Evolutionary conservation across 1,140 invertebrate genomes (phyloP), one percentile per base, ranked within the genome.

Genomic region (Sogatella furcifera): DNA sequence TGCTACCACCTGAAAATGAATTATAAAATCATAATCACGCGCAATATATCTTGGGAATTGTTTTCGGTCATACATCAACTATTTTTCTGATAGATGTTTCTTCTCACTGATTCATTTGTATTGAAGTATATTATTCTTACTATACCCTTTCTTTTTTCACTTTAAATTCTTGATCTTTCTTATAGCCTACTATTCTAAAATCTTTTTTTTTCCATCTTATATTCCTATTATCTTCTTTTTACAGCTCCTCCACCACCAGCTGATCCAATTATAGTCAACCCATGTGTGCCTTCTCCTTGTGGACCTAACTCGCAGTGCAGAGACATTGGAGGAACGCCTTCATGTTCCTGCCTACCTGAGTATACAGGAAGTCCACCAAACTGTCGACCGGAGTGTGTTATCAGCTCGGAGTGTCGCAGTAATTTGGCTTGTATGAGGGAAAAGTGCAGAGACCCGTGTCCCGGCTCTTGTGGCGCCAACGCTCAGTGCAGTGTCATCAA

Each of bases 391-490:
- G 84, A 88, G 71, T 87, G 85, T 72, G 73, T 78, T 14, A 78
- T 82, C 10, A 82, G 89, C 67, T 76, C 79, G 14, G 86, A 90
- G 69, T 91, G 89, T 70, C 70, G 79, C 6, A 80, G 80, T 55
- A 78, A 82, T 63, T 75, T 81, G 69, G 82, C 85, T 41, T 91
- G 84, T 70, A 80, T 86, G 41, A 78, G 81, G 65, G 77, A 82
- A 68, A 85, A 83, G 72, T 88, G 86, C 71, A 74, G 77, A 68
- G 81, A 87, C 69, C 85, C 86, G 15, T 88, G 85, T 71, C 74
- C 78, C 44, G 81, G 84, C 42, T 81, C 83, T 13, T 89, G 86
- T 72, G 86, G 85, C 49, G 70, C 71, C 34, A 80, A 80, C 65
- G 81, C 86, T 28, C 65, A 72, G 9, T 83, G 81, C 65, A 71